phyloP scores from a whole-genome alignment of 2,888 invertebrate genomes.

The Cabera pusaria region DNA sequence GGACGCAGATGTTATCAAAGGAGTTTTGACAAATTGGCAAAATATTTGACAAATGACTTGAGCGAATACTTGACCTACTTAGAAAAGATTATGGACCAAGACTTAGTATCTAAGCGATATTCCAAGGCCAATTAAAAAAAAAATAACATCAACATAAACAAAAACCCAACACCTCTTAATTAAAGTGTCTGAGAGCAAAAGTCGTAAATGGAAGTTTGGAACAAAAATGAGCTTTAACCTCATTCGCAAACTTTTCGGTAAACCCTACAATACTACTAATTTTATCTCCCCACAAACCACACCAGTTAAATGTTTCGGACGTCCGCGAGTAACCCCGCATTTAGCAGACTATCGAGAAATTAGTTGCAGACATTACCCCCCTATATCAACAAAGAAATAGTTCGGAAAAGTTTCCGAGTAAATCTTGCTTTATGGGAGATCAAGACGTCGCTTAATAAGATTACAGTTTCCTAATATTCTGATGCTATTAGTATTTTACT shows the following conservation, averaged over 20 bases:
- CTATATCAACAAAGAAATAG: conserved; percentile 28
- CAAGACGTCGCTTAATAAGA: conserved; percentile 1
- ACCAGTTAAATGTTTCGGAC: conserved; percentile 30
- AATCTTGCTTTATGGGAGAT: conserved; percentile 18
- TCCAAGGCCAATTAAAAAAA: too few species aligned
- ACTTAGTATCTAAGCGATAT: too few species aligned
- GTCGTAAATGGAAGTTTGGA: conserved; percentile 1
- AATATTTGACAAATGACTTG: conserved; percentile 1
- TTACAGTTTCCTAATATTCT: conserved; percentile 4
- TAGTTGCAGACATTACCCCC: conserved; percentile 34
- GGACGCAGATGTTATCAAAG: conserved; percentile 14
- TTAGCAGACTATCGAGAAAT: conserved; percentile 36
- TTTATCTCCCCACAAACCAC: conserved; percentile 21
- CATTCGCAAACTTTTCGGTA: conserved; percentile 2
- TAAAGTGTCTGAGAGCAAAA: background rate
- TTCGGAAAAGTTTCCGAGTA: conserved; percentile 18
- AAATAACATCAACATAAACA: too few species aligned
- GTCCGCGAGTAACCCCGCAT: conserved; percentile 38
- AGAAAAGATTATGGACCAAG: background rate
- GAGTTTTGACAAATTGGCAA: conserved; percentile 11
- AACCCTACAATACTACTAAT: conserved; percentile 11
- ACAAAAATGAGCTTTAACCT: background rate
- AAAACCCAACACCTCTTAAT: too few species aligned
- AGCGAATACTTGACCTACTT: conserved; percentile 8
- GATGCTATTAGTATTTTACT: background rate